These are phyloP conservation scores for Trichogramma dendrolimi DNA, from an alignment of 2,888 invertebrate species.

Conservation along the genomic window DNA sequence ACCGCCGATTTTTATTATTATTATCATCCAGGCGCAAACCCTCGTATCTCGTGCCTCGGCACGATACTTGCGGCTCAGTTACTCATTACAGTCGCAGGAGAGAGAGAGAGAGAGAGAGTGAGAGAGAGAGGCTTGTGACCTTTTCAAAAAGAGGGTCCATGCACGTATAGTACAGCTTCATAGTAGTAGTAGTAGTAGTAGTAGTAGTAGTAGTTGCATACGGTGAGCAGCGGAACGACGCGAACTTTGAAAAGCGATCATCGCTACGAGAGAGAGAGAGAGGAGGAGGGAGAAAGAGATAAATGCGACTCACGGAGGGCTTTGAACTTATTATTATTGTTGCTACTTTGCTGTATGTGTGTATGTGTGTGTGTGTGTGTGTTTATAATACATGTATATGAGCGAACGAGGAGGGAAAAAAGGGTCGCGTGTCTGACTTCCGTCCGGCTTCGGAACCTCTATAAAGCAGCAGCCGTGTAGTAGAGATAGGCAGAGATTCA, in stretches of 20 bases:
- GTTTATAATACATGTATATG: no score
- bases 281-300: slow-evolving; percentile 7
- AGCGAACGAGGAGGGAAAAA: slow-evolving; percentile 19
- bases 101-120: neutral
- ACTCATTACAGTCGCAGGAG: neutral
- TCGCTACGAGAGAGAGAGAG: neutral
- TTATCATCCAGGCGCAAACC: no score
- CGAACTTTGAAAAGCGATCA: no score
- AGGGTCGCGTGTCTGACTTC: slow-evolving; percentile 30
- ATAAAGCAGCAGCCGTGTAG: no score
- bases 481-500: no score
- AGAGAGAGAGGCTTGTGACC: neutral
- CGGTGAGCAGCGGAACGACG: neutral
- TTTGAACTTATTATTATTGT: no score
- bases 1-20: no score
- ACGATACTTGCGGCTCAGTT: neutral
- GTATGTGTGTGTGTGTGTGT: no score
- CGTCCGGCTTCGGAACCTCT: neutral
- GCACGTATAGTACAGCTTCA: neutral
- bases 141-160: neutral
- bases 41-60: no score
- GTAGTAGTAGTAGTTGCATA: neutral
- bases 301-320: neutral
- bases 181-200: neutral
- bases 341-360: no score